Evolutionary conservation across 2,797 vertebrate species (phyloP).

Genomic region (Sebastiscus tertius): DNA sequence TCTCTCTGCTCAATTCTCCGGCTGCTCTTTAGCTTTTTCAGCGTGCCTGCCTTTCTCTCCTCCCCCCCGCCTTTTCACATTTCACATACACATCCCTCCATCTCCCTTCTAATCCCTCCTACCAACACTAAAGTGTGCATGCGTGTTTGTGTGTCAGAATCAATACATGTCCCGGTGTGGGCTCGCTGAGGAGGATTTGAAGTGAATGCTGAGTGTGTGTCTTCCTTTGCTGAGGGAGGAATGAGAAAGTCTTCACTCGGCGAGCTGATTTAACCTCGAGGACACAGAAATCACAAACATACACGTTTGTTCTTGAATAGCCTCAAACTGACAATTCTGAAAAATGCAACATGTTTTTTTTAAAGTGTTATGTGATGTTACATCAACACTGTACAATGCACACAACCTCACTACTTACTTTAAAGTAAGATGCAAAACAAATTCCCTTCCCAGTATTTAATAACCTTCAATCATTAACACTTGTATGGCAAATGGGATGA

Average conservation of each 20-base stretch:
- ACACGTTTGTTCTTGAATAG: background rate
- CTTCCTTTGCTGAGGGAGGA: background rate
- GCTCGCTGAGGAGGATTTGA: constrained; percentile 16
- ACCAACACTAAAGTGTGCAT: constrained; percentile 7
- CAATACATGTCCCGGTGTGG: constrained; percentile 28
- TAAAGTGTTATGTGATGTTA: background rate
- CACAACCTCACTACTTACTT: background rate
- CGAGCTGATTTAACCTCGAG: background rate
- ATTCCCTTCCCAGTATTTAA: too few relatives aligned
- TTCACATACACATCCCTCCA: constrained; percentile 2
- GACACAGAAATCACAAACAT: background rate
- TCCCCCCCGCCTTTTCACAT: background rate
- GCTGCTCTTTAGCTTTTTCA: constrained; percentile 24
- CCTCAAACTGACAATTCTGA: background rate
- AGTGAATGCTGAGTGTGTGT: constrained; percentile 13
- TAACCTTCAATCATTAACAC: too few relatives aligned
- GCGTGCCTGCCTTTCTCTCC: background rate
- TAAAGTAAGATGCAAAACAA: background rate
- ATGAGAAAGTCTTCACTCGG: background rate
- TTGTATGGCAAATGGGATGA: too few relatives aligned
- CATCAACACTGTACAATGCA: background rate
- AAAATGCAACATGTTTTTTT: too few relatives aligned
- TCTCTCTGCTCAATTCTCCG: constrained; percentile 21
- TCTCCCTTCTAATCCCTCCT: constrained; percentile 15
- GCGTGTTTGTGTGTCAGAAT: constrained; percentile 39